A percentile compares a stretch with the other conserved stretches of the same genome.
These are phyloP conservation scores for Saccostrea cuccullata DNA, from an alignment of 1,140 invertebrate species.

Conservation along the genomic window DNA sequence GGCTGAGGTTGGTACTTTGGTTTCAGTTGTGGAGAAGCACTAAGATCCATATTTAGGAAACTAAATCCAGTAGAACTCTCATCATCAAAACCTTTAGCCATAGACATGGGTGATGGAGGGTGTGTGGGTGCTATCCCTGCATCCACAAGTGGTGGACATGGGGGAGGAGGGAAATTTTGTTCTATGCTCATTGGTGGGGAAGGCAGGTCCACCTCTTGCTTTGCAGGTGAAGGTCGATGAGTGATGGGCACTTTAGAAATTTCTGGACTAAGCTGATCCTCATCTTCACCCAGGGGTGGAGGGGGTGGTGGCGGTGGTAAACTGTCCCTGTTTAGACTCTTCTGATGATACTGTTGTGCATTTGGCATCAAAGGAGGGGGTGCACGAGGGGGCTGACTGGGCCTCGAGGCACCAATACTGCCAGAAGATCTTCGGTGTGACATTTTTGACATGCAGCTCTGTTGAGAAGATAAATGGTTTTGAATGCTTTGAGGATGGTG, in stretches of 20 bases:
- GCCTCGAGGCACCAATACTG: conserved; percentile 65
- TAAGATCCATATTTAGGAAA: conserved; percentile 55
- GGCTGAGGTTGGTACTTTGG: conserved; percentile 47
- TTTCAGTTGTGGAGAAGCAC: conserved; percentile 77
- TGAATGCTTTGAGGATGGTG: conserved; percentile 11
- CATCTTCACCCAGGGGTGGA: conserved; percentile 78
- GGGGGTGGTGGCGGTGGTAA: conserved; percentile 94
- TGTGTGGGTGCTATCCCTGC: conserved; percentile 67
- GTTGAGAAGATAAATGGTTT: conserved; percentile 12
- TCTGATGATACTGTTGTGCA: not conserved
- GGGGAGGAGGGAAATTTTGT: conserved; percentile 75
- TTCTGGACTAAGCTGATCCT: conserved; percentile 60
- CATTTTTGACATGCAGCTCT: not conserved
- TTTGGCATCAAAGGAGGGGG: conserved; percentile 82
- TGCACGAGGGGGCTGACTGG: conserved; percentile 76
- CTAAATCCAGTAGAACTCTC: conserved; percentile 62
- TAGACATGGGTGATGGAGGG: conserved; percentile 73
- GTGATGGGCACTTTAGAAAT: conserved; percentile 80
- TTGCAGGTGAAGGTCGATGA: conserved; percentile 51
- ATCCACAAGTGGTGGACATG: conserved; percentile 77
- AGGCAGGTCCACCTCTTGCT: conserved; percentile 79
- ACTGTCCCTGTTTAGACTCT: conserved; percentile 82
- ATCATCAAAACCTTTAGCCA: conserved; percentile 49
- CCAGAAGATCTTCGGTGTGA: conserved; percentile 44
- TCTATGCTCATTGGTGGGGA: conserved; percentile 79